These are phyloP conservation scores for Agrilus mali DNA, from an alignment of 2,888 invertebrate genomes.

Conservation along the genomic window DNA sequence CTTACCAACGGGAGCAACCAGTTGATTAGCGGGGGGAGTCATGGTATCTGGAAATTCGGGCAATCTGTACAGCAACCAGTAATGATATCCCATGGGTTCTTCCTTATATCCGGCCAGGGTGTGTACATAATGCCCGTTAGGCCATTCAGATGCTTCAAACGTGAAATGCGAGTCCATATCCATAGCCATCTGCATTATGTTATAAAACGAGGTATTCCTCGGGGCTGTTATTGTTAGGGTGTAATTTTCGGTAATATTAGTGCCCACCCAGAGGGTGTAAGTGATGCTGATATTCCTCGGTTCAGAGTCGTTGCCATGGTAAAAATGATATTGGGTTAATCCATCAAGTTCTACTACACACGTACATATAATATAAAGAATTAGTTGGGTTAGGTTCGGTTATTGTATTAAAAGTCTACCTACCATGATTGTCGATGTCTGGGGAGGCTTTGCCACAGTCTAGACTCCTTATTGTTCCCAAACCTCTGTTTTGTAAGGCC, in stretches of 20 bases:
- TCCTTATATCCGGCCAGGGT: conserved; percentile 70
- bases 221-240: conserved; percentile 65
- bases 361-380: too few species aligned
- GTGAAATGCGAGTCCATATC: conserved; percentile 55
- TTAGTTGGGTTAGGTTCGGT: neutral
- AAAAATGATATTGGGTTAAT: conserved; percentile 25
- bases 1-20: conserved; percentile 79
- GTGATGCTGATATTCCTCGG: conserved; percentile 63
- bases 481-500: conserved; percentile 60
- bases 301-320: conserved; percentile 43
- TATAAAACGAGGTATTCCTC: conserved; percentile 51
- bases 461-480: conserved; percentile 51
- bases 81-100: conserved; percentile 75
- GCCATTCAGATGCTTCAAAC: conserved; percentile 70
- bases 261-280: conserved; percentile 82
- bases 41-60: conserved; percentile 68
- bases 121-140: conserved; percentile 85
- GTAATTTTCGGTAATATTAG: conserved; percentile 70
- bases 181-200: conserved; percentile 67
- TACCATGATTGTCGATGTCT: conserved; percentile 38
- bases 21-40: conserved; percentile 73
- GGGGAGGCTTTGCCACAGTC: conserved; percentile 36
- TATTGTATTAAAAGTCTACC: conserved; percentile 1
- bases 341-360: conserved; percentile 31
- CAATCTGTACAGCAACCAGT: conserved; percentile 78